phyloP scores from a whole-genome alignment of 2,797 vertebrate genomes.

The Parotocinclus haroldoi region DNA sequence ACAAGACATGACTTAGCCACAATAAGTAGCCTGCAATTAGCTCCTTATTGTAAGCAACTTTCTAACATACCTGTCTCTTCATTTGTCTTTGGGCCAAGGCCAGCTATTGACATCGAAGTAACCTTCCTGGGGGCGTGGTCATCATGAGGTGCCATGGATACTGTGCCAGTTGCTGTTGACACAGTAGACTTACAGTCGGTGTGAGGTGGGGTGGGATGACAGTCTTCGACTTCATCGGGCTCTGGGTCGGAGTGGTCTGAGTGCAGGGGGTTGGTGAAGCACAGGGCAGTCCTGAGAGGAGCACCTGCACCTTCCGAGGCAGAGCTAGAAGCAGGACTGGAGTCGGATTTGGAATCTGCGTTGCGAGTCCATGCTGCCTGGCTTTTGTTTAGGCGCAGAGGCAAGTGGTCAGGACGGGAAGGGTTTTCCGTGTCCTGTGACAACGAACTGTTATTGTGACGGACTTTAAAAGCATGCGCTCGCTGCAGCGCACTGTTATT shows the following conservation, averaged over 20 bases:
- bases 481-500: slow-evolving; percentile 72
- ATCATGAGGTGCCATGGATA: slow-evolving; percentile 68
- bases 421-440: slow-evolving; percentile 75
- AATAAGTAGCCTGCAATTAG: too few species aligned
- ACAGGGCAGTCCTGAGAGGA: slow-evolving; percentile 77
- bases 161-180: slow-evolving; percentile 81
- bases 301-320: slow-evolving; percentile 59
- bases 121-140: slow-evolving; percentile 81
- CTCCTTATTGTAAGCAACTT: too few species aligned
- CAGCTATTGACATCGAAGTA: slow-evolving; percentile 86
- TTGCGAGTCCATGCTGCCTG: slow-evolving; percentile 70
- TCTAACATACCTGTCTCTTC: slow-evolving; percentile 79
- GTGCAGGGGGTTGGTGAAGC: slow-evolving; percentile 96
- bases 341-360: slow-evolving; percentile 52
- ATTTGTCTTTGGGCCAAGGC: slow-evolving; percentile 66
- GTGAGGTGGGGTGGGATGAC: slow-evolving; percentile 30
- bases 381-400: slow-evolving; percentile 71
- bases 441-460: slow-evolving; percentile 68
- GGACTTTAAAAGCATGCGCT: slow-evolving; percentile 85
- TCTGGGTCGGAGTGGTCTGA: slow-evolving; percentile 88
- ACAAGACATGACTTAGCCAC: too few species aligned
- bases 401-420: slow-evolving; percentile 83
- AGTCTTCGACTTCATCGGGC: slow-evolving; percentile 69
- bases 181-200: slow-evolving; percentile 66
- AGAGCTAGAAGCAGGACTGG: slow-evolving; percentile 60